phyloP scores from a whole-genome alignment of 1,140 invertebrate genomes.

The Riptortus pedestris region DNA sequence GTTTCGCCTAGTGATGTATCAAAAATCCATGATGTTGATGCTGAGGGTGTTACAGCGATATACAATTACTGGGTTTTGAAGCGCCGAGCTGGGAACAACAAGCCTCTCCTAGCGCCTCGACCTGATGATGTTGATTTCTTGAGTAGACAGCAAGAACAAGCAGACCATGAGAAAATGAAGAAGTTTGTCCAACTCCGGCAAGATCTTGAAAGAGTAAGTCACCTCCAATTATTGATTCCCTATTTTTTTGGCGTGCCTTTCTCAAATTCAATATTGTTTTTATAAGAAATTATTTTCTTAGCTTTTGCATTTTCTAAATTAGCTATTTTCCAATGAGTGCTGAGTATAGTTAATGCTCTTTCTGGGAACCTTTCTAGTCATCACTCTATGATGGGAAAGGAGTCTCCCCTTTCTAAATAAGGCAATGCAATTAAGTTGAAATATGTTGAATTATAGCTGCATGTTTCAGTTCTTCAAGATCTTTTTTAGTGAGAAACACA shows the following conservation, averaged over 20 bases:
- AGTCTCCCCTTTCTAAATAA: no score
- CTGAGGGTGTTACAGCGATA: constrained; percentile 70
- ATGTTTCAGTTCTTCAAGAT: no score
- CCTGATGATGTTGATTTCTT: constrained; percentile 69
- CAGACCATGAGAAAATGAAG: constrained; percentile 85
- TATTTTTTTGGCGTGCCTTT: background rate
- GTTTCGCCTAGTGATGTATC: constrained; percentile 69
- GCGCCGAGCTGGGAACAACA: constrained; percentile 71
- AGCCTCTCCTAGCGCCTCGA: constrained; percentile 75
- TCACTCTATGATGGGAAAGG: no score
- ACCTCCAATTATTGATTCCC: no score
- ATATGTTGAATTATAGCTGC: no score
- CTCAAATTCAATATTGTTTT: background rate
- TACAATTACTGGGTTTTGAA: constrained; percentile 95
- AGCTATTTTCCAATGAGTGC: no score
- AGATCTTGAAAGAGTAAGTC: constrained; percentile 73
- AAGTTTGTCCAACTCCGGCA: constrained; percentile 91
- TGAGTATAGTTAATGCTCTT: no score
- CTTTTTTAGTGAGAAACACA: no score
- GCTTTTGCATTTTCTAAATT: background rate
- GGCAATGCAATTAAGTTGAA: no score
- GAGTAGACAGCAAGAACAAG: constrained; percentile 59
- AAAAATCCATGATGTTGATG: constrained; percentile 64
- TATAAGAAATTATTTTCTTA: background rate
- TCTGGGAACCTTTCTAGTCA: no score